These are phyloP conservation scores for Danio jaintianensis DNA, from an alignment of 2,797 vertebrate genomes.

Conservation along the genomic window DNA sequence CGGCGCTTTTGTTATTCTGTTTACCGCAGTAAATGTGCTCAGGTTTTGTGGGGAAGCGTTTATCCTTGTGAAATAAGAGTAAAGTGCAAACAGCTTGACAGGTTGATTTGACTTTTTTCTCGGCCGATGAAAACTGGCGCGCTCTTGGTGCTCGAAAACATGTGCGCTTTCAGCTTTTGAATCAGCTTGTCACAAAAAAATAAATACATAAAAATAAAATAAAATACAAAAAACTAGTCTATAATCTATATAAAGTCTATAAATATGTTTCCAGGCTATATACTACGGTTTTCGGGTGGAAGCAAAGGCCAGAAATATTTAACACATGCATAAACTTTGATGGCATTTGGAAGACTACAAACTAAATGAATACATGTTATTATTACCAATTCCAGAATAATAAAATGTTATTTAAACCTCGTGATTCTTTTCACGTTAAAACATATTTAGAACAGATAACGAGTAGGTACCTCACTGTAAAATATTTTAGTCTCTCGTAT, in stretches of 20 bases:
- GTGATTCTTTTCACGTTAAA: background rate
- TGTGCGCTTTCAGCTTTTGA: conserved; percentile 11
- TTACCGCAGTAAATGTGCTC: conserved; percentile 68
- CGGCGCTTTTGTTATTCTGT: conserved; percentile 87
- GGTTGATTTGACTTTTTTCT: conserved; percentile 64
- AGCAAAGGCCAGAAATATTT: too few species aligned
- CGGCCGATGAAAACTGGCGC: conserved; percentile 25
- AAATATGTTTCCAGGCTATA: background rate
- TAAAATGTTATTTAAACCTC: background rate
- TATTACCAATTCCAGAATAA: background rate
- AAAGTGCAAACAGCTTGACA: conserved; percentile 80
- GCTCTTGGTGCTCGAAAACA: background rate
- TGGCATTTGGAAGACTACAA: too few species aligned
- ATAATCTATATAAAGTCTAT: too few species aligned
- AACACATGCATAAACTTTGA: too few species aligned
- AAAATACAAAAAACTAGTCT: too few species aligned
- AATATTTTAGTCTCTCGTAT: background rate
- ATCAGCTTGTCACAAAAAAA: background rate
- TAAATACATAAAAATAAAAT: background rate
- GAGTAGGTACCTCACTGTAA: background rate
- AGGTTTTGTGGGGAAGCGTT: conserved; percentile 82
- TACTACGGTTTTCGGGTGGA: too few species aligned
- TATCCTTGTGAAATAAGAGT: conserved; percentile 77
- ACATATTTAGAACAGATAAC: background rate
- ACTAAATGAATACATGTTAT: background rate